Conservation (phyloP, 1,140 invertebrate species). For the Eumaeus atala region DNA sequence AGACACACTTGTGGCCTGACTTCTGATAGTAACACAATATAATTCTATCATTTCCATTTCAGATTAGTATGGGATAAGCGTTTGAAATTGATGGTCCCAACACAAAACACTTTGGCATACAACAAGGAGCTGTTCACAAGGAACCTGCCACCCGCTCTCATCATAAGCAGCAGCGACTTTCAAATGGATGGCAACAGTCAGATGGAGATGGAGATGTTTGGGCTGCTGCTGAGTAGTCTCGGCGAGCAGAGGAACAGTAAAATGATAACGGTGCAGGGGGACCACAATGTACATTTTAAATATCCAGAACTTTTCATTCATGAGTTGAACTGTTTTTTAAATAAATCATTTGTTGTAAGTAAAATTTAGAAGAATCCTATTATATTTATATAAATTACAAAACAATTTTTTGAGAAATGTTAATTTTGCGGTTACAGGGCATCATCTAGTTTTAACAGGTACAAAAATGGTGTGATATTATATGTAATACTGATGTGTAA, state of each 20-base stretch:
- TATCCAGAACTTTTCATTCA: conserved; percentile 24
- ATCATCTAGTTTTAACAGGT: too few species aligned
- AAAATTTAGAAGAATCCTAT: neutral
- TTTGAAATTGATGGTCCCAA: conserved; percentile 25
- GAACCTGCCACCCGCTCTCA: conserved; percentile 23
- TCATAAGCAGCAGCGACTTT: conserved; percentile 18
- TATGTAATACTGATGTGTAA: too few species aligned
- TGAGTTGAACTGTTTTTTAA: neutral
- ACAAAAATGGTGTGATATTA: too few species aligned
- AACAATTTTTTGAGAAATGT: too few species aligned
- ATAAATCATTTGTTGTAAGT: conserved; percentile 1
- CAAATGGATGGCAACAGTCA: neutral
- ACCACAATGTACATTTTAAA: conserved; percentile 42
- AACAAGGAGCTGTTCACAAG: conserved; percentile 32
- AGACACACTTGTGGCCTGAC: neutral
- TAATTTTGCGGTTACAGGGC: too few species aligned
- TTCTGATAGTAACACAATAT: neutral
- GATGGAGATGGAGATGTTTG: neutral
- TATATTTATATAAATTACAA: too few species aligned
- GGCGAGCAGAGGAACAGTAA: neutral
- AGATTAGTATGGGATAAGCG: conserved; percentile 47
- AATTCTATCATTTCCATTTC: conserved; percentile 14
- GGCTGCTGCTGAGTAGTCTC: neutral
- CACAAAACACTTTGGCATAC: conserved; percentile 28
- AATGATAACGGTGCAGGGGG: conserved; percentile 26